Evolutionary conservation across 1,140 invertebrate genomes (phyloP).

Genomic region (Neodiprion lecontei): DNA sequence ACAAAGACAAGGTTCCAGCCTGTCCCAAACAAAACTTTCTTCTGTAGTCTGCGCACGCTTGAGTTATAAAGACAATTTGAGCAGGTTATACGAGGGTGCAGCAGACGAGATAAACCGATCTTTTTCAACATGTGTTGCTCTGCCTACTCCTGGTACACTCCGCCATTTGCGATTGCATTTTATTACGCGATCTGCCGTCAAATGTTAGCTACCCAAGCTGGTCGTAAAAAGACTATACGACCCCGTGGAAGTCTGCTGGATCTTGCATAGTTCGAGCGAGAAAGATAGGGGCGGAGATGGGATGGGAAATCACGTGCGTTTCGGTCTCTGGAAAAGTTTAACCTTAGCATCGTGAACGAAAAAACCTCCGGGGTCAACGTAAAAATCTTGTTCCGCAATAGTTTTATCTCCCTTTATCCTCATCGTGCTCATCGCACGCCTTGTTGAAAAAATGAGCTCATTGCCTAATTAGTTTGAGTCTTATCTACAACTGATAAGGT

Average conservation of each 20-base stretch:
- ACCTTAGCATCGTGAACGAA: too few relatives aligned
- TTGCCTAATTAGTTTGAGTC: not conserved
- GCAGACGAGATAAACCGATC: not conserved
- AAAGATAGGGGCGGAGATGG: too few relatives aligned
- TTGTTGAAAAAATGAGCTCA: not conserved
- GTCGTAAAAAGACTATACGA: too few relatives aligned
- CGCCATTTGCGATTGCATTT: slow-evolving; percentile 7
- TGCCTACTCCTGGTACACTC: not conserved
- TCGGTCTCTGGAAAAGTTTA: too few relatives aligned
- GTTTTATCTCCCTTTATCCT: not conserved
- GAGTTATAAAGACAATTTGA: not conserved
- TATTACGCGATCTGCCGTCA: not conserved
- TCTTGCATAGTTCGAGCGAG: too few relatives aligned
- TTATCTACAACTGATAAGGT: not conserved
- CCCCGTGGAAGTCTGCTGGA: not conserved
- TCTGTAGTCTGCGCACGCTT: not conserved
- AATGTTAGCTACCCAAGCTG: not conserved
- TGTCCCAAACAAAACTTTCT: not conserved
- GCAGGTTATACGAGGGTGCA: not conserved
- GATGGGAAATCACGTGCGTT: too few relatives aligned
- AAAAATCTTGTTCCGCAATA: not conserved
- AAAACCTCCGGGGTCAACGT: too few relatives aligned
- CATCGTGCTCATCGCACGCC: not conserved
- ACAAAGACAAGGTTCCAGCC: not conserved
- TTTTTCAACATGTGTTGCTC: not conserved